Base-by-base conservation (phyloP, 1,140 invertebrate genomes). In the Dermatophagoides farinae region DNA sequence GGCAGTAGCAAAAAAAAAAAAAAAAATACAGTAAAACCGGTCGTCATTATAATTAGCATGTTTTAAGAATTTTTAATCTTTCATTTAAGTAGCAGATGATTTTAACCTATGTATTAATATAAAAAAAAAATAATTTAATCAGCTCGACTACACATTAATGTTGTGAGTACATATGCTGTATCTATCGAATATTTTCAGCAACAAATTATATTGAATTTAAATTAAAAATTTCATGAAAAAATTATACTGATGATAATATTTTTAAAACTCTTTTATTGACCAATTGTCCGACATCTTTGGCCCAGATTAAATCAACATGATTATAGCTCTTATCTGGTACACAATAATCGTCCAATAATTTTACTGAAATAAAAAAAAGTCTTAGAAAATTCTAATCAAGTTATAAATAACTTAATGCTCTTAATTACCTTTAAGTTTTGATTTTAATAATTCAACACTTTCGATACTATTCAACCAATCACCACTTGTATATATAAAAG, bases 291-390 rank as follows among this genome's bases (percentile, higher is more conserved):
- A 49, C 18, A 9, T 63, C 22, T 38, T 49, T 38, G 6, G 18
- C 53, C 25, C 22, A 58, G 11, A 62, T 43, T 37, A 50, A 40
- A 20, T 62, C 61, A 38, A 62, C 16, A 40, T 62, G 61, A 50
- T 62, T 62, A 55, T 54, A 62, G 6, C 16, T 38, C 0, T 55
- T 31, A 9, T 25, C 14, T 5, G 46, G 55, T n/a, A 57, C 39
- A n/a, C 11, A 20, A 40, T 62, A 49, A 38, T 43, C 46, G 20
- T 39, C 11, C 12, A 57, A 22, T 12, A 62, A 38, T 37, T 60
- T 25, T 18, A 61, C 61, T 55, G 12, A 1, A 10, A 23, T 23
- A 25, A 61, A 10, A 6, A 61, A 22, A 22, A 59, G 51, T n/a
- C 5, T 4, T 40, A 1, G n/a, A 43, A 40, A n/a, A 25, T 10